Evolutionary conservation across 2,797 vertebrate genomes (phyloP).

Genomic region (Benthosema pterotum): DNA sequence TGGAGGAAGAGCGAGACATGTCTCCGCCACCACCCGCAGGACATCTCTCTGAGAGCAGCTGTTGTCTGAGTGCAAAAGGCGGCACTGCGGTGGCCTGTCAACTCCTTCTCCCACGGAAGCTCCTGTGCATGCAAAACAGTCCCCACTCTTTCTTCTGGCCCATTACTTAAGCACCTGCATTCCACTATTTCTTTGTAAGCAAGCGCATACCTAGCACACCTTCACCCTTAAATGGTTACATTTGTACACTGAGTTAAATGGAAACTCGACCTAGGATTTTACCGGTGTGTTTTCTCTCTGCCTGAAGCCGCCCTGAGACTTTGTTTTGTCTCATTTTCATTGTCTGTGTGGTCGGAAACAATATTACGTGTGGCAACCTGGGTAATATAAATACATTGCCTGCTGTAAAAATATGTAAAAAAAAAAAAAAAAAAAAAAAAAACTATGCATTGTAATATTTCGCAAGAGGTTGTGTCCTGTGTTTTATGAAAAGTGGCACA

Average conservation of each 20-base stretch:
- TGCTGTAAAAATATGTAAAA: conserved; percentile 43
- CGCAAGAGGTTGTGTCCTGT: neutral
- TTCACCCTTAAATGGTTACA: too few relatives aligned
- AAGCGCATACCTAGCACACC: conserved; percentile 32
- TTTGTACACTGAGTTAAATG: too few relatives aligned
- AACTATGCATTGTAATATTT: conserved; percentile 36
- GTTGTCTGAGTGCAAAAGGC: conserved; percentile 80
- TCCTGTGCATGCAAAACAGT: conserved; percentile 77
- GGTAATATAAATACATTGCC: conserved; percentile 55
- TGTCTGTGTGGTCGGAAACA: conserved; percentile 17
- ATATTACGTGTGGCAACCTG: conserved; percentile 37
- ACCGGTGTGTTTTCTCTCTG: conserved; percentile 28
- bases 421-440: too few relatives aligned
- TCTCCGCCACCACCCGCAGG: conserved; percentile 74
- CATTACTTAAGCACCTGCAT: conserved; percentile 42
- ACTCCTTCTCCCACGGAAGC: conserved; percentile 66
- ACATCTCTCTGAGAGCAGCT: conserved; percentile 79
- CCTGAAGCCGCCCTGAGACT: conserved; percentile 22
- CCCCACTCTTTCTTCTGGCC: conserved; percentile 66
- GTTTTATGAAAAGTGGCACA: conserved; percentile 10
- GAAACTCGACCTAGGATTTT: too few relatives aligned
- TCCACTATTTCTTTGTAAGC: conserved; percentile 36
- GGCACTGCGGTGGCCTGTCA: conserved; percentile 79
- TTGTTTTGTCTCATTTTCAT: conserved; percentile 66
- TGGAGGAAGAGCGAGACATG: conserved; percentile 68